Evolutionary conservation across 92 coral and sea anemone species (phyloP).

Genomic region (Epizoanthus ramosus): DNA sequence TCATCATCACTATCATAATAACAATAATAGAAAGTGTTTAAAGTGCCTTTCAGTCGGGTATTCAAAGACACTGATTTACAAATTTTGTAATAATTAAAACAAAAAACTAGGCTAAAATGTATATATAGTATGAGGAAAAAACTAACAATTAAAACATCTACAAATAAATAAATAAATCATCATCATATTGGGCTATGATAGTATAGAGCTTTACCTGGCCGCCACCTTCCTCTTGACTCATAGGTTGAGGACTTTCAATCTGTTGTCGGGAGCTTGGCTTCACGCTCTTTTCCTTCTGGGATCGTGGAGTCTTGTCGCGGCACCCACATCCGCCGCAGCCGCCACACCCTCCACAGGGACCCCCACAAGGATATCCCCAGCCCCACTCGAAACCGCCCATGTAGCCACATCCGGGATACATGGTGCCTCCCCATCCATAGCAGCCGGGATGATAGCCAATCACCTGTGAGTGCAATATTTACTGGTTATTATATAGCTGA

Average conservation of each 20-base stretch:
- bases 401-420: constrained; percentile 81
- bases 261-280: constrained; percentile 72
- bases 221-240: constrained; percentile 3
- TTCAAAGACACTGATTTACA: no score
- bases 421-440: constrained; percentile 90
- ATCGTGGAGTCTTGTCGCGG: constrained; percentile 51
- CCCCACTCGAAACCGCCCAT: constrained; percentile 54
- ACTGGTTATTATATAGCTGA: no score
- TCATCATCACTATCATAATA: no score
- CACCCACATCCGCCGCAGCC: constrained; percentile 61
- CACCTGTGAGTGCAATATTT: constrained; percentile 55
- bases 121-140: no score
- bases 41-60: no score
- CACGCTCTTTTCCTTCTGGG: constrained; percentile 52
- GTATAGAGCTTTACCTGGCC: constrained; percentile 11
- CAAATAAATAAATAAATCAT: no score
- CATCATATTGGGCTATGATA: no score
- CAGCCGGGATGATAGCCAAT: constrained; percentile 93
- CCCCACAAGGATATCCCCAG: constrained; percentile 42
- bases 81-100: no score
- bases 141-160: no score
- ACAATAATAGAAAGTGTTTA: no score
- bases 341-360: constrained; percentile 60
- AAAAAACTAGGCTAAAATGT: no score
- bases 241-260: constrained; percentile 61